Conservation (phyloP, 2,888 invertebrate species). For the Drosophila mercatorum region DNA sequence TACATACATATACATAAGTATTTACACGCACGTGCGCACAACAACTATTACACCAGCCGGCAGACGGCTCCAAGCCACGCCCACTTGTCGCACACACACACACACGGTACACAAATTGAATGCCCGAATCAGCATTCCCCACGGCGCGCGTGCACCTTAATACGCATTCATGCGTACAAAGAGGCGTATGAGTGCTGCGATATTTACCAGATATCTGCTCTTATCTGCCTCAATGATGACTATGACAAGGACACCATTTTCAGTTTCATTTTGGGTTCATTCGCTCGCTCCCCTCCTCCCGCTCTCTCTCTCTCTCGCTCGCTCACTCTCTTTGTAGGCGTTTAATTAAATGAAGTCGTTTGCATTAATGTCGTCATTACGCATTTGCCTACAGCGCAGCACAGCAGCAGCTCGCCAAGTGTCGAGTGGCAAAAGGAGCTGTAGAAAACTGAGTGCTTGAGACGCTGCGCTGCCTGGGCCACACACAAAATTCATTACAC, state of each 20-base stretch:
- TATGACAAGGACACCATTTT: constrained; percentile 49
- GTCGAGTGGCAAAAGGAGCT: constrained; percentile 28
- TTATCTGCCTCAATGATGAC: constrained; percentile 56
- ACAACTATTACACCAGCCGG: constrained; percentile 25
- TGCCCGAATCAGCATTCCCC: constrained; percentile 30
- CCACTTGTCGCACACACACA: constrained; percentile 20
- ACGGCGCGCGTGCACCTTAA: constrained; percentile 54
- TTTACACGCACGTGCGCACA: constrained; percentile 75
- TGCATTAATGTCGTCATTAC: constrained; percentile 78
- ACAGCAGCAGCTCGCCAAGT: constrained; percentile 23
- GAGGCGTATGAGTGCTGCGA: constrained; percentile 60
- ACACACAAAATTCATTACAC: constrained; percentile 69
- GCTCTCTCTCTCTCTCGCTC: background rate
- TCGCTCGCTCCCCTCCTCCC: background rate
- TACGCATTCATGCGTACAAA: constrained; percentile 70
- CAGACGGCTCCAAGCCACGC: constrained; percentile 15
- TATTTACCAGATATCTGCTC: constrained; percentile 41
- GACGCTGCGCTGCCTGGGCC: constrained; percentile 2
- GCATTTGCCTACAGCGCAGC: constrained; percentile 66
- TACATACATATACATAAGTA: constrained; percentile 14
- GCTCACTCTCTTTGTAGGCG: constrained; percentile 32
- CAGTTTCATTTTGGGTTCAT: constrained; percentile 34
- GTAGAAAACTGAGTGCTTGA: constrained; percentile 3
- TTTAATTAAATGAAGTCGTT: constrained; percentile 79
- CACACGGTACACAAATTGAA: constrained; percentile 3